phyloP scores from a whole-genome alignment of 1,140 invertebrate species.

The Conopomorpha cramerella region DNA sequence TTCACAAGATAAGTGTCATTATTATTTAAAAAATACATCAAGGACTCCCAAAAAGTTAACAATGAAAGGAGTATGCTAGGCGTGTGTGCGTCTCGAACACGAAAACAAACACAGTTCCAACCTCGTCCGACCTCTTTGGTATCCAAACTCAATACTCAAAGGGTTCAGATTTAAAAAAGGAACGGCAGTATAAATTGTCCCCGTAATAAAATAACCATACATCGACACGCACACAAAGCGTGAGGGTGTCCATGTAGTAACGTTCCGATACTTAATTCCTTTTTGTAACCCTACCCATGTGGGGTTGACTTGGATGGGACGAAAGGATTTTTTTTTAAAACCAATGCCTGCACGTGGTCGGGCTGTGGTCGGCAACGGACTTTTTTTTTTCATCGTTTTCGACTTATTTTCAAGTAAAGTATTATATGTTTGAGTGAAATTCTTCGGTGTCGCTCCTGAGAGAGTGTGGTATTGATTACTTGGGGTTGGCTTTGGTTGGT shows the following conservation, averaged over 20 bases:
- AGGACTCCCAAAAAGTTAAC: constrained; percentile 17
- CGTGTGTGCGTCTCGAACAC: constrained; percentile 27
- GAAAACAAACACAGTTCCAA: constrained; percentile 18
- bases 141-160: constrained; percentile 9
- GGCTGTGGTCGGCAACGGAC: constrained; percentile 37
- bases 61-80: constrained; percentile 11
- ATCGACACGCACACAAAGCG: no score
- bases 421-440: constrained; percentile 49
- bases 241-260: no score
- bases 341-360: constrained; percentile 47
- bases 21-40: constrained; percentile 10
- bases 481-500: constrained; percentile 15
- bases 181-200: no score
- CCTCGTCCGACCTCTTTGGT: no score
- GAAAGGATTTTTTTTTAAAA: constrained; percentile 31
- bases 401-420: constrained; percentile 45
- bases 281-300: constrained; percentile 44
- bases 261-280: constrained; percentile 35
- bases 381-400: no score
- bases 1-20: constrained; percentile 1
- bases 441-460: constrained; percentile 21
- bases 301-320: constrained; percentile 32
- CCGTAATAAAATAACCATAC: no score
- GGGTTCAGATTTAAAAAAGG: no score
- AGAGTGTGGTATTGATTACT: constrained; percentile 42